phyloP scores from a whole-genome alignment of 2,797 vertebrate genomes.

The Syngnathus rostellatus region DNA sequence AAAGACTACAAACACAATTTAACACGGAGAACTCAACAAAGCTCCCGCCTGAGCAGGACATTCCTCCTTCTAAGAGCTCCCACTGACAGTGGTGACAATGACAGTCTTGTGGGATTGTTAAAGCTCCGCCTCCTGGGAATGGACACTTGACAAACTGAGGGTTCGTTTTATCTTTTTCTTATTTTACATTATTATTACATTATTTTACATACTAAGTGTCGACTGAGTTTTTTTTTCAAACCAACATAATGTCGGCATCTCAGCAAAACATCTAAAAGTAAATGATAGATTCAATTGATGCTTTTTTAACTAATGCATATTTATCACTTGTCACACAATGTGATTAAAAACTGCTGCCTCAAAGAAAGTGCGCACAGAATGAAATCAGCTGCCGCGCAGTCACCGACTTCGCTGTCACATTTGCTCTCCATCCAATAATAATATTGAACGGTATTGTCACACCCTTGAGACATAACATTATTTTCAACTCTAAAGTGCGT shows the following conservation, averaged over 20 bases:
- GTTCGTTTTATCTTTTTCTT: conserved; percentile 26
- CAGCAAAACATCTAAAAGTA: not conserved
- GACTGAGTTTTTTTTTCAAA: conserved; percentile 12
- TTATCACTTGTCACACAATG: conserved; percentile 27
- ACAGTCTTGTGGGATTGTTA: conserved; percentile 28
- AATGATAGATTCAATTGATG: conserved; percentile 12
- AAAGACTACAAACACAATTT: conserved; percentile 32
- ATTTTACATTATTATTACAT: conserved; percentile 31
- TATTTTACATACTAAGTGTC: conserved; percentile 3
- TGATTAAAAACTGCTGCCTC: conserved; percentile 17
- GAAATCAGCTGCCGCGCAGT: not conserved
- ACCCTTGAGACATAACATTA: conserved; percentile 29
- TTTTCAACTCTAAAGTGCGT: conserved; percentile 29
- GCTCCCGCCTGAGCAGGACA: conserved; percentile 8
- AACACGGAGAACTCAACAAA: conserved; percentile 33
- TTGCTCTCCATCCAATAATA: not conserved
- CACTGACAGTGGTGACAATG: conserved; percentile 33
- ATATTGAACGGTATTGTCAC: conserved; percentile 24
- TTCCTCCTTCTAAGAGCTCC: conserved; percentile 31
- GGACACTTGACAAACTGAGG: conserved; percentile 34
- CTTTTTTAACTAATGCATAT: conserved; percentile 36
- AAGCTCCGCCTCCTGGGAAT: conserved; percentile 23
- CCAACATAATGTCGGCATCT: conserved; percentile 9
- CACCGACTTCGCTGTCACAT: conserved; percentile 2
- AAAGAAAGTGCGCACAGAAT: conserved; percentile 6